These are phyloP conservation scores for Taenioides sp. DNA, from an alignment of 2,797 vertebrate species.

Conservation along the genomic window DNA sequence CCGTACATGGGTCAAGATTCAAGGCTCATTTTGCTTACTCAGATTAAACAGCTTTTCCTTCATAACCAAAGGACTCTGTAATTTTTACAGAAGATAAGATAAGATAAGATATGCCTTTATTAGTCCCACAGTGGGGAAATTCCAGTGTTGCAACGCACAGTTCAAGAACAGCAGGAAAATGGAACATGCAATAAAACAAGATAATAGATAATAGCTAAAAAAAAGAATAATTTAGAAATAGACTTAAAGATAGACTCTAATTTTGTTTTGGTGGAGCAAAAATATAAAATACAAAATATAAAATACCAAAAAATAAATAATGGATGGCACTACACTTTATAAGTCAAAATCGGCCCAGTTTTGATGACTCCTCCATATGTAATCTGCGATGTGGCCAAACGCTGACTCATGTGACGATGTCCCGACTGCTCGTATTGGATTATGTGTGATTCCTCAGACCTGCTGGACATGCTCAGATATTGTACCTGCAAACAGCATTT, in stretches of 20 bases:
- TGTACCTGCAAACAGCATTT: background rate
- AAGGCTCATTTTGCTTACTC: constrained; percentile 17
- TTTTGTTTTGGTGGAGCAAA: no score
- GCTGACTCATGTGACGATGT: constrained; percentile 31
- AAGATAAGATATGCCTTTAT: no score
- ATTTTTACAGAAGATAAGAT: constrained; percentile 20
- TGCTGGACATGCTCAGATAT: background rate
- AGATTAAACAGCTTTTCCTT: constrained; percentile 7
- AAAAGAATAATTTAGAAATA: no score
- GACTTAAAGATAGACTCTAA: no score
- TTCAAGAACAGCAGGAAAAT: no score
- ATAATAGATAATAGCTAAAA: no score
- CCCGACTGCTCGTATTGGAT: background rate
- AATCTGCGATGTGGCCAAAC: constrained; percentile 34
- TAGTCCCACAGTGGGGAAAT: no score
- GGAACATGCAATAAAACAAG: no score
- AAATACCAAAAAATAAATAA: no score
- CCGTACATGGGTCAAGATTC: background rate
- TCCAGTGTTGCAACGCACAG: no score
- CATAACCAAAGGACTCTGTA: constrained; percentile 2
- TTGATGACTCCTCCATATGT: constrained; percentile 34
- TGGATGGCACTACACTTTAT: constrained; percentile 24
- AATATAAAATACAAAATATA: no score
- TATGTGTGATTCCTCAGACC: background rate
- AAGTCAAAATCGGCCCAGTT: constrained; percentile 16